Evolutionary conservation across 2,888 invertebrate species (phyloP).

Genomic region (Hesperia comma): DNA sequence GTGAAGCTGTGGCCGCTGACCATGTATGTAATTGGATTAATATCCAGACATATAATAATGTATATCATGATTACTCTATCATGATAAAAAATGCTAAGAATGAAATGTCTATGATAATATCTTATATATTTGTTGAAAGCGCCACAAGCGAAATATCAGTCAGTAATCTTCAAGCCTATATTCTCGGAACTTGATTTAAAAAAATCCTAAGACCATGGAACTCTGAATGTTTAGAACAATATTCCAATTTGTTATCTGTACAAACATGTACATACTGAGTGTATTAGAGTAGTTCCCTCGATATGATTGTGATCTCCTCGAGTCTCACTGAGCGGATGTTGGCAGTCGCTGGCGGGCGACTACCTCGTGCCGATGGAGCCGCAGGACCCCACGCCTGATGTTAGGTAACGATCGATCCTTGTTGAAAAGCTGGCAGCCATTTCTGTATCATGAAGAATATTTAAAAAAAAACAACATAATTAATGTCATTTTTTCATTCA

Average conservation of each 20-base stretch:
- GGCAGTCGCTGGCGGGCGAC: constrained; percentile 77
- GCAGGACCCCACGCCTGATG: constrained; percentile 64
- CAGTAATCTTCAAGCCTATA: too few relatives aligned
- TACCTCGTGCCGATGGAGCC: constrained; percentile 81
- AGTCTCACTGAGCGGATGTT: constrained; percentile 74
- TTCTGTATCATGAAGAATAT: not conserved
- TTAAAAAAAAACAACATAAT: too few relatives aligned
- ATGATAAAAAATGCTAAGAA: not conserved
- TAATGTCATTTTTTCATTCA: too few relatives aligned
- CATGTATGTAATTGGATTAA: too few relatives aligned
- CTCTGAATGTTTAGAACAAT: not conserved
- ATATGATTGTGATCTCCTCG: constrained; percentile 51
- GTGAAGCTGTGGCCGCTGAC: too few relatives aligned
- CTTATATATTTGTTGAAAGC: too few relatives aligned
- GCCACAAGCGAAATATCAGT: too few relatives aligned
- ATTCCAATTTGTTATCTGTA: not conserved
- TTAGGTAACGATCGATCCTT: constrained; percentile 67
- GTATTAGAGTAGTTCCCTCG: not conserved
- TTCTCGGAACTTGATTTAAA: too few relatives aligned
- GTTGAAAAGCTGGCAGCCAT: constrained; percentile 52
- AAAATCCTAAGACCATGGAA: constrained; percentile 41
- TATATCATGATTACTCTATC: too few relatives aligned
- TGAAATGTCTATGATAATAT: too few relatives aligned
- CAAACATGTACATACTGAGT: not conserved
- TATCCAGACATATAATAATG: too few relatives aligned